Conservation (phyloP, 2,888 invertebrate species). For the Idaea biselata region DNA sequence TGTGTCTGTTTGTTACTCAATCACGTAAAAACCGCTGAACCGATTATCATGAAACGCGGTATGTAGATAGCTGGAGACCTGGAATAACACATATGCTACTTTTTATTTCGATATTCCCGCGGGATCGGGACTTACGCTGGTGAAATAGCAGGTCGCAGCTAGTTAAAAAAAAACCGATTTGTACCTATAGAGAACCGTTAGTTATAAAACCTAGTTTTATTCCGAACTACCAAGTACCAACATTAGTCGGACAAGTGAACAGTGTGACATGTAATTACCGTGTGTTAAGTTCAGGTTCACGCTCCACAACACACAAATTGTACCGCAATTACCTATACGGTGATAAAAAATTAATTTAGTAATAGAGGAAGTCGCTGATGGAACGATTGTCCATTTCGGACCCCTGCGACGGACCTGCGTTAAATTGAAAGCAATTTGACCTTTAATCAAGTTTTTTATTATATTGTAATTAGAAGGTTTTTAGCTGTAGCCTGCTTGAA, state of each 20-base stretch:
- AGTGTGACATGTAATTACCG: constrained; percentile 23
- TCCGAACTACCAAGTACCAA: not conserved
- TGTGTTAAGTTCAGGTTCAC: constrained; percentile 44
- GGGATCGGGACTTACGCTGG: too few relatives aligned
- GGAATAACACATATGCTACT: too few relatives aligned
- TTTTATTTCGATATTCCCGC: too few relatives aligned
- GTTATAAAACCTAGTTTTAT: not conserved
- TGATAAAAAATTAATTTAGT: constrained; percentile 52
- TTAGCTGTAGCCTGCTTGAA: too few relatives aligned
- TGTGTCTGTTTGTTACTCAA: too few relatives aligned
- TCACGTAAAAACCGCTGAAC: too few relatives aligned
- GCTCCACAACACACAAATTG: constrained; percentile 61
- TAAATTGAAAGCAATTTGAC: constrained; percentile 30
- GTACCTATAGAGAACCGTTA: not conserved
- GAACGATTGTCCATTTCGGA: constrained; percentile 35
- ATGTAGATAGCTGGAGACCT: too few relatives aligned
- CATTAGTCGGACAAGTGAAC: constrained; percentile 11
- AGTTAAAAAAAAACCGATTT: not conserved
- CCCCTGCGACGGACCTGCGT: constrained; percentile 23
- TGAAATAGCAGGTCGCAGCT: too few relatives aligned
- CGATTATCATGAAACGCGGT: too few relatives aligned
- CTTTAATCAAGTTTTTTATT: constrained; percentile 23
- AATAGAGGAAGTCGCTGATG: constrained; percentile 54
- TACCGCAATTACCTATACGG: constrained; percentile 59
- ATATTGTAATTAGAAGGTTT: constrained; percentile 4